Conservation (phyloP, 2,888 invertebrate species). For the Himalopsyche anomala region DNA sequence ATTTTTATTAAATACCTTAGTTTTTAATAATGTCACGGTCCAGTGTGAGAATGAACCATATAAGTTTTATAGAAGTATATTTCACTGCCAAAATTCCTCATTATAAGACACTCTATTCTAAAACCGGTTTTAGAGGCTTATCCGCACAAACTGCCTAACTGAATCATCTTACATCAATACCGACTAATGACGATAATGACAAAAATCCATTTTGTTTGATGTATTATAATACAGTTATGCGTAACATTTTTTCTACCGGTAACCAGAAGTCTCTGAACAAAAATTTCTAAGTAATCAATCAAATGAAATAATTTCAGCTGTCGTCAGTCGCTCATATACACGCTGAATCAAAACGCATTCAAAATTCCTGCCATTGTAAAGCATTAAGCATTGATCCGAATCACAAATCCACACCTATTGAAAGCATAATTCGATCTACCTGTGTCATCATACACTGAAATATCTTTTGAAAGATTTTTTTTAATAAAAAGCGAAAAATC, state of each 20-base stretch:
- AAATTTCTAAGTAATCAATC: conserved; percentile 16
- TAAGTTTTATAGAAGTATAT: too few species aligned
- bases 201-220: background rate
- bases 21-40: too few species aligned
- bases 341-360: conserved; percentile 18
- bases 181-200: background rate
- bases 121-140: too few species aligned
- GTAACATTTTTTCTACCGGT: conserved; percentile 3
- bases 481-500: background rate
- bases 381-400: conserved; percentile 16
- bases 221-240: background rate
- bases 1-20: too few species aligned
- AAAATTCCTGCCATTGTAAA: conserved; percentile 2
- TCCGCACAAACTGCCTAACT: too few species aligned
- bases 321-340: background rate
- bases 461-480: background rate
- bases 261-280: background rate
- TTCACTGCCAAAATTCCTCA: too few species aligned
- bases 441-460: background rate
- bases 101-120: too few species aligned
- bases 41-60: too few species aligned
- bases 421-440: conserved; percentile 8
- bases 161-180: too few species aligned
- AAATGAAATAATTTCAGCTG: conserved; percentile 18
- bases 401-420: conserved; percentile 26